phyloP scores from a whole-genome alignment of 2,113 vertebrate species.

The Crypturellus undulatus region DNA sequence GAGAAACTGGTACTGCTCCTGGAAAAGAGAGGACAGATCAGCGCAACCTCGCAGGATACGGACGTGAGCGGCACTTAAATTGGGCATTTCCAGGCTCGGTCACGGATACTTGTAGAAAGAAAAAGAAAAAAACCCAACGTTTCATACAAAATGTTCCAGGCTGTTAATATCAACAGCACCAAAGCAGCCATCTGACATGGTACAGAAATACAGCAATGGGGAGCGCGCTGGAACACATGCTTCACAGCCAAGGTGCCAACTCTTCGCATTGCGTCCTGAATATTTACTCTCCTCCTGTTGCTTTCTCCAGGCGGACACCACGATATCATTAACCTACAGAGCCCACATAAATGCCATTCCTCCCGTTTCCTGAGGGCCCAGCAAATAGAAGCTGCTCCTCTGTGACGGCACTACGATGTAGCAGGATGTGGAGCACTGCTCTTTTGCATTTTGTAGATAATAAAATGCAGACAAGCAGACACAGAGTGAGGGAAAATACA shows the following conservation, averaged over 20 bases:
- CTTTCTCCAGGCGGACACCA: not conserved
- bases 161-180: not conserved
- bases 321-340: not conserved
- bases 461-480: not conserved
- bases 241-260: not conserved
- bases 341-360: not conserved
- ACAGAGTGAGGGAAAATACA: not conserved
- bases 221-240: not conserved
- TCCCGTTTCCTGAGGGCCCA: not conserved
- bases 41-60: not conserved
- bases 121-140: not conserved
- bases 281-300: not conserved
- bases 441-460: not conserved
- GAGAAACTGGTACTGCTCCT: slow-evolving; percentile 97
- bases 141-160: not conserved
- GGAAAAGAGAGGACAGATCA: slow-evolving; percentile 54
- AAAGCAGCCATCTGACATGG: not conserved
- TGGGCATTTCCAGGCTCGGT: not conserved
- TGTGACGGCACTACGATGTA: not conserved
- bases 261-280: not conserved
- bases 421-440: not conserved
- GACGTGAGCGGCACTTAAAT: not conserved
- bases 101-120: not conserved
- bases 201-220: not conserved
- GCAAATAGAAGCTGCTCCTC: too few relatives aligned